Conservation (phyloP, 2,113 vertebrate species). For the Tragelaphus strepsiceros region DNA sequence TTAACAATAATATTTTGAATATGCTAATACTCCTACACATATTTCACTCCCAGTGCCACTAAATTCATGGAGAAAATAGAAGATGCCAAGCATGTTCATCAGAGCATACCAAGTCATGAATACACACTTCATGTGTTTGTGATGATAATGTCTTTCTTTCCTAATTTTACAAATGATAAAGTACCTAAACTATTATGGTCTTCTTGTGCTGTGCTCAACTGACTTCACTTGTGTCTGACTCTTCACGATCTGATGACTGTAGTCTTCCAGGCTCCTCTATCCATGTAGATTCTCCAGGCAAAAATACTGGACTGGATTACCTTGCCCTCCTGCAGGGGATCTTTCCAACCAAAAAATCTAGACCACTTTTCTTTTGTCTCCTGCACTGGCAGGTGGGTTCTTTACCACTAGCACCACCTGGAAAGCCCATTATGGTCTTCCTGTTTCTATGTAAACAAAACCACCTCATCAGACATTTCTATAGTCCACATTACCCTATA, state of each 20-base stretch:
- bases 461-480: not conserved
- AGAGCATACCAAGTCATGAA: not conserved
- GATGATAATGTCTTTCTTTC: not conserved
- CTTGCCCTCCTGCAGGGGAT: not conserved
- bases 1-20: not conserved
- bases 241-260: accelerated
- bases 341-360: not conserved
- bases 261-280: not conserved
- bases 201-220: not conserved
- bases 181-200: not conserved
- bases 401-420: not conserved
- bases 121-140: not conserved
- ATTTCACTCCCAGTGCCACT: not conserved
- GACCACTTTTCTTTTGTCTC: not conserved
- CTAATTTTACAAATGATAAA: not conserved
- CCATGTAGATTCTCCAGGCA: not conserved
- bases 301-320: not conserved
- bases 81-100: not conserved
- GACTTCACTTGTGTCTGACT: not conserved
- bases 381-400: not conserved
- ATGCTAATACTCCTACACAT: not conserved
- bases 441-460: not conserved
- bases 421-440: not conserved
- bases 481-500: not conserved
- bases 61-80: not conserved